Evolutionary conservation across 92 coral and sea anemone species (phyloP).

Genomic region (Palythoa caribaeorum): DNA sequence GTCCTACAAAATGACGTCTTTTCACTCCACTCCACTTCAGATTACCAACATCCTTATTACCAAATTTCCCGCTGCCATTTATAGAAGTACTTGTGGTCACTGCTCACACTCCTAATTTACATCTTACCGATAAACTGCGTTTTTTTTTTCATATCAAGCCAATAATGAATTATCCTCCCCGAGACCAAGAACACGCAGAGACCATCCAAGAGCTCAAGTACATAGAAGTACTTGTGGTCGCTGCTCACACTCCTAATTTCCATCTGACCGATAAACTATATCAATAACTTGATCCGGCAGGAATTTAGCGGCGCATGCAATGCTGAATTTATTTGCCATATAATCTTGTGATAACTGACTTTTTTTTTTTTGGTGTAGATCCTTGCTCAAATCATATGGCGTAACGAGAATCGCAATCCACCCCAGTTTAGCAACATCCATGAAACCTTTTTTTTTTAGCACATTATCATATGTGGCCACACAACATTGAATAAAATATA

Average conservation of each 20-base stretch:
- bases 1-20: no score
- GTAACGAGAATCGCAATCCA: not conserved
- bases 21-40: not conserved
- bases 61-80: constrained; percentile 6
- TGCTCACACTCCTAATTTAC: constrained; percentile 1
- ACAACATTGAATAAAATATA: not conserved
- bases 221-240: constrained; percentile 4
- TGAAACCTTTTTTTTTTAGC: not conserved
- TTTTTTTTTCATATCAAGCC: constrained; percentile 2
- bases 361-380: not conserved
- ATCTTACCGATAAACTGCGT: constrained; percentile 5
- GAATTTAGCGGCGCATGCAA: not conserved
- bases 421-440: constrained; percentile 1
- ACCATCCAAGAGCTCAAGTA: constrained; percentile 6
- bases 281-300: not conserved
- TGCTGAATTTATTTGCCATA: constrained; percentile 6
- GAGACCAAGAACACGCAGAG: constrained; percentile 7
- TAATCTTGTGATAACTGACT: not conserved
- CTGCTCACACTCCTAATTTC: constrained; percentile 10
- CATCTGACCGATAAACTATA: not conserved
- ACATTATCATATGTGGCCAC: constrained; percentile 1
- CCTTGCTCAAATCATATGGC: not conserved
- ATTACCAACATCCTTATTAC: constrained; percentile 3
- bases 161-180: constrained; percentile 4
- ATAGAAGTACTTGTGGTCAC: constrained; percentile 1